phyloP scores from a whole-genome alignment of 2,888 invertebrate genomes.

The Argyresthia albistria region DNA sequence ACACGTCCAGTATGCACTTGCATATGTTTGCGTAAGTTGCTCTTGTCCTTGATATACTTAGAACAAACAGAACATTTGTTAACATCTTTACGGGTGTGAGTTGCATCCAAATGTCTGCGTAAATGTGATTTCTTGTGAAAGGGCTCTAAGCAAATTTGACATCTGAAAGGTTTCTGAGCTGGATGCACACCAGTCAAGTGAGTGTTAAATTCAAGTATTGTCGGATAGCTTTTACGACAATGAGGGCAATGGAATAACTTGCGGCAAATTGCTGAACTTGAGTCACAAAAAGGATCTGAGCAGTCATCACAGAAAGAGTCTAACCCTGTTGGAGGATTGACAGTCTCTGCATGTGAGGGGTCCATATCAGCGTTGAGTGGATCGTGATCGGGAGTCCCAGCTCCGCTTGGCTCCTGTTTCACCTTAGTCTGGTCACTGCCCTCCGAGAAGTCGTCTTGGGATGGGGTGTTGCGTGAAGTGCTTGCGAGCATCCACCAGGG shows the following conservation, averaged over 20 bases:
- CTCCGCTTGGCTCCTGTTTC: slow-evolving; percentile 56
- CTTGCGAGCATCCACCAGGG: slow-evolving; percentile 71
- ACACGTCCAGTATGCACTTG: slow-evolving; percentile 69
- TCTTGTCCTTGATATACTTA: slow-evolving; percentile 70
- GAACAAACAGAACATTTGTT: slow-evolving; percentile 70
- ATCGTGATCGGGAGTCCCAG: slow-evolving; percentile 55
- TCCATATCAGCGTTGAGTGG: slow-evolving; percentile 50
- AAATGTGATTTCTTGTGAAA: slow-evolving; percentile 66
- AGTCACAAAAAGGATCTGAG: slow-evolving; percentile 68
- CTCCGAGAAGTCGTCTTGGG: slow-evolving; percentile 61
- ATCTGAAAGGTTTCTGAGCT: slow-evolving; percentile 66
- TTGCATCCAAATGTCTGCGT: slow-evolving; percentile 63
- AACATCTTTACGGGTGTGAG: slow-evolving; percentile 65
- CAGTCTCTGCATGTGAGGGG: slow-evolving; percentile 38
- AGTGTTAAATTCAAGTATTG: slow-evolving; percentile 66
- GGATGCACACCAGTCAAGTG: slow-evolving; percentile 68
- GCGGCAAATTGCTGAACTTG: slow-evolving; percentile 53
- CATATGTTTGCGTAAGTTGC: slow-evolving; percentile 69
- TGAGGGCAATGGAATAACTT: slow-evolving; percentile 70
- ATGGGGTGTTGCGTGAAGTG: slow-evolving; percentile 55
- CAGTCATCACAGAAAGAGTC: slow-evolving; percentile 69
- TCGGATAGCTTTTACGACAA: slow-evolving; percentile 67
- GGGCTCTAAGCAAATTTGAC: slow-evolving; percentile 67
- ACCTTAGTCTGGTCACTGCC: slow-evolving; percentile 56
- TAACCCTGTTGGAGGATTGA: slow-evolving; percentile 54